These are phyloP conservation scores for Galeruca laticollis DNA, from an alignment of 2,888 invertebrate genomes.

Conservation along the genomic window DNA sequence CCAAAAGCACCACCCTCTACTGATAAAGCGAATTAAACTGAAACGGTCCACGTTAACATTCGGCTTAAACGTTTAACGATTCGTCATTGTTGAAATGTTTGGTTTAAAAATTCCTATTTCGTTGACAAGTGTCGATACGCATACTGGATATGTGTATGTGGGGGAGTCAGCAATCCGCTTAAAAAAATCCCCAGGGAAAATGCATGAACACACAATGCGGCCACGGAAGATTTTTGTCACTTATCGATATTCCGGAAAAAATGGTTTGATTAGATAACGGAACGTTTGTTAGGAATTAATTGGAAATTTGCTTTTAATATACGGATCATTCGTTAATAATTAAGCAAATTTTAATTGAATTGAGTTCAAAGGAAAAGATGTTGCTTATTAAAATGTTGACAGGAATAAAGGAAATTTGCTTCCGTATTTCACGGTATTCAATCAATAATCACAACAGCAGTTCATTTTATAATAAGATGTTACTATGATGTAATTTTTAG, in stretches of 20 bases:
- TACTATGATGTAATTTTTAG: no score
- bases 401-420: no score
- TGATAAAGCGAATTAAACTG: background rate
- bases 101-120: conserved; percentile 18
- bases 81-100: conserved; percentile 18
- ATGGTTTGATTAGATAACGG: conserved; percentile 18
- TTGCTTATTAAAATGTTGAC: no score
- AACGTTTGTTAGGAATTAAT: conserved; percentile 9
- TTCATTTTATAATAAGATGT: no score
- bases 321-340: background rate
- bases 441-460: no score
- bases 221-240: conserved; percentile 20
- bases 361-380: no score
- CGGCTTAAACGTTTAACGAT: background rate
- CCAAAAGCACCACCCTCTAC: background rate
- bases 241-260: conserved; percentile 20
- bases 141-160: conserved; percentile 7
- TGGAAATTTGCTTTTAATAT: background rate
- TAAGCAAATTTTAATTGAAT: no score
- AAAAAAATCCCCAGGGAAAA: conserved; percentile 23
- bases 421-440: no score
- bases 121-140: conserved; percentile 18
- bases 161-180: conserved; percentile 21
- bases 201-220: conserved; percentile 22
- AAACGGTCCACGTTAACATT: background rate